Base-by-base conservation (phyloP, 2,797 vertebrate genomes). In the Sebastes kiyomatsui region DNA sequence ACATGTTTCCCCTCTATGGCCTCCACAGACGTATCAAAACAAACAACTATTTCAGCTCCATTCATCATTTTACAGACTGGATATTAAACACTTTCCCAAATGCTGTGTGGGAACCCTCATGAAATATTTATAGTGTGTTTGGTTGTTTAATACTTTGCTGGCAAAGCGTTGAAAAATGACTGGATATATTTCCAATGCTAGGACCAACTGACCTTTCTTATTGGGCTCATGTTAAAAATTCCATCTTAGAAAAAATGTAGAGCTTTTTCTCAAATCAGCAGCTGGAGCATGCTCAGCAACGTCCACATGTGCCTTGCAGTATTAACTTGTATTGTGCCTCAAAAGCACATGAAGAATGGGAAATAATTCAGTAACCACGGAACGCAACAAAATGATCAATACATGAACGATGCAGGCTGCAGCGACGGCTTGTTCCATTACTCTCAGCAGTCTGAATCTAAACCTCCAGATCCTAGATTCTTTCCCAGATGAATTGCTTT, bases 71-170 rank as follows among this genome's bases (percentile, higher is more conserved):
- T 35, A 66, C 55, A 82, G 52, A 65, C 61, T 55, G 65, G 67
- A 92, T 93, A 92, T 93, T 90, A 90, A 94, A 93, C 83, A 88
- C 79, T 86, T 87, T 91, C 27, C 67, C 32, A 81, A 84, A 82
- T 76, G 71, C 64, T 71, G 55, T 67, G 78, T 73, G 89, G 88
- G 92, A 85, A 88, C 61, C 33, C 84, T 54, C 68, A 64, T 72
- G 73, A 86, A 87, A 87, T 80, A 92, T 93, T 91, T 89, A 93
- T 78, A 67, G 61, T 38, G 80, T 90, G 91, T 90, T 88, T 86
- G 84, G 84, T 84, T 87, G 84, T 87, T 93, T 89, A 85, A 91
- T 83, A 83, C 64, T 82, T 81, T 79, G 14, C 75, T 82, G 80
- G 90, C 77, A 68, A 52, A 59, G 35, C 4, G 7, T 0, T 82